phyloP scores from a whole-genome alignment of 2,797 vertebrate genomes.

The Hypotaenidia okinawae region DNA sequence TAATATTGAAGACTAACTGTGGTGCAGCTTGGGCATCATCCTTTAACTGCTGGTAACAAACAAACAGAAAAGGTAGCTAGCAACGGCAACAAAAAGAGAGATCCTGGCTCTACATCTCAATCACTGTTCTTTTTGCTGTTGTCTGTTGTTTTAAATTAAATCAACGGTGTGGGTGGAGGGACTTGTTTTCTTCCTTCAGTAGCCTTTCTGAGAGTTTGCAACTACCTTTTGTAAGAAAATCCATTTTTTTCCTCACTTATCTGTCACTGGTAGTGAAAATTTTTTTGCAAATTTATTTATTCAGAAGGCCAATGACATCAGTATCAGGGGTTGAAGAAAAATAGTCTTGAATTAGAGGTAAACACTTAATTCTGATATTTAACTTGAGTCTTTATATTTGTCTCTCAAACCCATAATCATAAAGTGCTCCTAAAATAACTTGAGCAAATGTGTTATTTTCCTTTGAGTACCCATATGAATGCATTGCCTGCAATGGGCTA shows the following conservation, averaged over 20 bases:
- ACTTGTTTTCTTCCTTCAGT: background rate
- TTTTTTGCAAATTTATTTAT: conserved; percentile 25
- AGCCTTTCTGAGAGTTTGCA: background rate
- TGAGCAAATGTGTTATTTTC: conserved; percentile 2
- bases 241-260: background rate
- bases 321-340: background rate
- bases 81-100: background rate
- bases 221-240: background rate
- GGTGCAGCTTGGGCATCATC: background rate
- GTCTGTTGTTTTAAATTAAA: background rate
- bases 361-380: conserved; percentile 16
- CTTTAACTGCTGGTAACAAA: background rate
- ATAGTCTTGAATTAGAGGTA: background rate
- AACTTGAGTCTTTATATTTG: background rate
- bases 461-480: background rate
- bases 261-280: background rate
- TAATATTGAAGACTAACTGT: background rate
- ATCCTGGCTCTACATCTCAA: background rate
- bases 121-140: background rate
- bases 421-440: conserved; percentile 18
- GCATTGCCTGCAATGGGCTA: background rate
- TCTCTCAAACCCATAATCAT: background rate
- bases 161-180: background rate
- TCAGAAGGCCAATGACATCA: background rate
- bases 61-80: background rate